Evolutionary conservation across 1,140 invertebrate species (phyloP).

Genomic region (Drosophila arawakana): DNA sequence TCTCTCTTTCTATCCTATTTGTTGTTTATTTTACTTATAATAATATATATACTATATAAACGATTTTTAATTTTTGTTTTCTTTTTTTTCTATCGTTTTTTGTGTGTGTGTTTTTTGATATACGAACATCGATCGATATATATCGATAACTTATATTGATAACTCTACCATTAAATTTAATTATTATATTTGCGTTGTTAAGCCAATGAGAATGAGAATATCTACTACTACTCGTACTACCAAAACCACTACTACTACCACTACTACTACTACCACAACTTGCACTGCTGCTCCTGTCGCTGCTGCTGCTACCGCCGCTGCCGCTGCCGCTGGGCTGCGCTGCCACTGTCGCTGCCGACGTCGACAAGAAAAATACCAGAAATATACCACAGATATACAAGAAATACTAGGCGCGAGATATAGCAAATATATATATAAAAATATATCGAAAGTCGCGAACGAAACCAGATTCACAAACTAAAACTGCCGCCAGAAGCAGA

Average conservation of each 20-base stretch:
- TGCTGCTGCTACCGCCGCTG: conserved; percentile 53
- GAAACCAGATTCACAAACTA: conserved; percentile 35
- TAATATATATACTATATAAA: conserved; percentile 45
- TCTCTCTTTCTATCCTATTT: conserved; percentile 27
- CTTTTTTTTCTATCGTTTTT: conserved; percentile 59
- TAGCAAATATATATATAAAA: conserved; percentile 40
- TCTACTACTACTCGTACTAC: conserved; percentile 75
- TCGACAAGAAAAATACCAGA: conserved; percentile 31
- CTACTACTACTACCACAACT: conserved; percentile 81
- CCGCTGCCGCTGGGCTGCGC: background rate
- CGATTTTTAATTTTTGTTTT: conserved; percentile 56
- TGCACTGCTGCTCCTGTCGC: conserved; percentile 77
- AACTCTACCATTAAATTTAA: conserved; percentile 77
- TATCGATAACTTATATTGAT: conserved; percentile 26
- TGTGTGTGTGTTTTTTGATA: conserved; percentile 59
- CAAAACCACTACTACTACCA: conserved; percentile 67
- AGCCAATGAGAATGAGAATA: conserved; percentile 84
- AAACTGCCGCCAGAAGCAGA: conserved; percentile 47
- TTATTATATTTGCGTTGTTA: conserved; percentile 83
- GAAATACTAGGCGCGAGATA: conserved; percentile 53
- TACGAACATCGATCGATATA: conserved; percentile 50
- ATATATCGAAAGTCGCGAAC: conserved; percentile 33
- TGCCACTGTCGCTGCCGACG: conserved; percentile 8
- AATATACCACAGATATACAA: no score
- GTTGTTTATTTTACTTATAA: conserved; percentile 41